Evolutionary conservation across 2,888 invertebrate genomes (phyloP).

Genomic region (Stenolophus ochropezus): DNA sequence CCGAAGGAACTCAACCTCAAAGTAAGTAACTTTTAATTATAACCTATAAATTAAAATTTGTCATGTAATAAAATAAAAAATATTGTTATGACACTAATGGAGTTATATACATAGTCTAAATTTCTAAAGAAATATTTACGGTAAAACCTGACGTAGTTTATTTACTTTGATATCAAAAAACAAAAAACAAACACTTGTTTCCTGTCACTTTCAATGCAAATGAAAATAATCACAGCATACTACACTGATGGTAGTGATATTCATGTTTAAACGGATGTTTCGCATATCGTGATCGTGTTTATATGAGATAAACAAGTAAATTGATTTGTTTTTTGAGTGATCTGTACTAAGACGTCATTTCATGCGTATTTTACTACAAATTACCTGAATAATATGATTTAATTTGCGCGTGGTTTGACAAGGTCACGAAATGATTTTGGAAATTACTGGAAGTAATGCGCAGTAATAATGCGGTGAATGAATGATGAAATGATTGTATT

Average conservation of each 20-base stretch:
- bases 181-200: neutral
- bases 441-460: conserved; percentile 3
- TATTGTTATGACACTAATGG: neutral
- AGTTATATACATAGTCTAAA: neutral
- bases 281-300: neutral
- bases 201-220: conserved; percentile 1
- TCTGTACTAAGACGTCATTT: neutral
- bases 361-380: neutral
- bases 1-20: conserved; percentile 20
- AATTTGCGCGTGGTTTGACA: conserved; percentile 2
- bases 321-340: neutral
- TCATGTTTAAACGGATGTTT: no score
- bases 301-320: neutral
- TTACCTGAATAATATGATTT: conserved; percentile 27
- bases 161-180: conserved; percentile 15
- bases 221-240: neutral
- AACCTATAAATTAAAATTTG: neutral
- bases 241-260: no score
- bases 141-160: neutral
- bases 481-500: neutral
- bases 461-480: neutral
- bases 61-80: neutral
- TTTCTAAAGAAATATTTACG: neutral
- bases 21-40: conserved; percentile 43
- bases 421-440: conserved; percentile 9